phyloP scores from a whole-genome alignment of 2,797 vertebrate species.

The Cygnus olor region DNA sequence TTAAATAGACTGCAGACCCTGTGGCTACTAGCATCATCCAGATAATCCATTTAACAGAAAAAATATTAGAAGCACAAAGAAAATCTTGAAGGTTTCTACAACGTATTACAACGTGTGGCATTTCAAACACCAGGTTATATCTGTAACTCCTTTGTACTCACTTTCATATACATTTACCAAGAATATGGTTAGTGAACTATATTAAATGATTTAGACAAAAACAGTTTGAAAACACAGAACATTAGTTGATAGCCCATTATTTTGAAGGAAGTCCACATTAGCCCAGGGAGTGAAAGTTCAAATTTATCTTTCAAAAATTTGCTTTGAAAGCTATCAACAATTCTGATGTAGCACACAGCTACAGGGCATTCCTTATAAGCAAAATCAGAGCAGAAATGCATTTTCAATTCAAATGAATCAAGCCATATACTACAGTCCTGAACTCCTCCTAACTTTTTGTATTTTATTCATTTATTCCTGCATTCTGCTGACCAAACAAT shows the following conservation, averaged over 20 bases:
- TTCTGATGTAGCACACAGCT: neutral
- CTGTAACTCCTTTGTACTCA: neutral
- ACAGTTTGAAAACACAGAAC: neutral
- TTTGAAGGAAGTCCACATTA: neutral
- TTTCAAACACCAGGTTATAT: neutral
- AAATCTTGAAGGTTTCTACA: neutral
- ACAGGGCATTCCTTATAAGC: neutral
- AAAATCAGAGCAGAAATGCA: neutral
- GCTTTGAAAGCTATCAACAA: neutral
- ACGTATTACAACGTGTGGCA: neutral
- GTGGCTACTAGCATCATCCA: neutral
- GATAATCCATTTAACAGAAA: neutral
- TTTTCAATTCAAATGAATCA: neutral
- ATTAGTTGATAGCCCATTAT: neutral
- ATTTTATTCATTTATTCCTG: conserved; percentile 5
- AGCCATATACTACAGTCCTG: neutral
- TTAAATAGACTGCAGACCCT: neutral
- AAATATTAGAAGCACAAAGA: neutral
- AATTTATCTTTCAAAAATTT: neutral
- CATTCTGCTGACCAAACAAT: neutral
- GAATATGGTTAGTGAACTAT: neutral
- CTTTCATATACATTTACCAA: neutral
- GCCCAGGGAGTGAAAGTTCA: neutral
- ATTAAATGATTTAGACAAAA: neutral
- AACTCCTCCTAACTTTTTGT: neutral